Percentiles rank a stretch among this genome's conserved stretches.
Evolutionary conservation across 2,888 invertebrate species (phyloP).

Genomic region (Cetonia aurata): DNA sequence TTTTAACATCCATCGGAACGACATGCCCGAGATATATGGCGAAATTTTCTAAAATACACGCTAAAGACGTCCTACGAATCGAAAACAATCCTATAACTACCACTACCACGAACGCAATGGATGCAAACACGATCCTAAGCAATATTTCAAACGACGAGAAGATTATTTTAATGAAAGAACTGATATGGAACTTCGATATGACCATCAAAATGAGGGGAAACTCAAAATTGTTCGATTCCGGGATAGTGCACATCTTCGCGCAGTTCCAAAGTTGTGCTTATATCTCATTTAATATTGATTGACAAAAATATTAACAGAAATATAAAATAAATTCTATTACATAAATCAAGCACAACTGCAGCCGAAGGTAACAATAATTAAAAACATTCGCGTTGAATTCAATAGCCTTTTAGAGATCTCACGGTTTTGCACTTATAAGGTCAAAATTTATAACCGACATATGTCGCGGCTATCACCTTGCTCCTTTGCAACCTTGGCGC

Average conservation of each 20-base stretch:
- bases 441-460: too few relatives aligned
- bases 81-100: conserved; percentile 50
- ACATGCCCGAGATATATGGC: conserved; percentile 67
- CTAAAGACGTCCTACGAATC: conserved; percentile 60
- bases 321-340: too few relatives aligned
- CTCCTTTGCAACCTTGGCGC: too few relatives aligned
- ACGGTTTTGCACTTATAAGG: too few relatives aligned
- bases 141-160: conserved; percentile 72
- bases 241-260: conserved; percentile 74
- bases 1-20: conserved; percentile 72
- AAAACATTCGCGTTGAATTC: too few relatives aligned
- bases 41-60: conserved; percentile 68
- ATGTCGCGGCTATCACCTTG: too few relatives aligned
- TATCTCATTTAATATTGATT: too few relatives aligned
- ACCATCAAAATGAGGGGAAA: conserved; percentile 69
- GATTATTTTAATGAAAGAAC: conserved; percentile 70
- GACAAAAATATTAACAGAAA: too few relatives aligned
- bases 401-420: too few relatives aligned
- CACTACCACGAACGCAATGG: conserved; percentile 54
- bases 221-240: conserved; percentile 71
- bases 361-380: too few relatives aligned
- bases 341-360: too few relatives aligned
- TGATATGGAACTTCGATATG: conserved; percentile 73
- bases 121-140: conserved; percentile 67
- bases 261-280: conserved; percentile 76